Percentiles rank a stretch among this genome's conserved stretches.
Conservation (phyloP, 2,888 invertebrate genomes). For the Phasia obesa region DNA sequence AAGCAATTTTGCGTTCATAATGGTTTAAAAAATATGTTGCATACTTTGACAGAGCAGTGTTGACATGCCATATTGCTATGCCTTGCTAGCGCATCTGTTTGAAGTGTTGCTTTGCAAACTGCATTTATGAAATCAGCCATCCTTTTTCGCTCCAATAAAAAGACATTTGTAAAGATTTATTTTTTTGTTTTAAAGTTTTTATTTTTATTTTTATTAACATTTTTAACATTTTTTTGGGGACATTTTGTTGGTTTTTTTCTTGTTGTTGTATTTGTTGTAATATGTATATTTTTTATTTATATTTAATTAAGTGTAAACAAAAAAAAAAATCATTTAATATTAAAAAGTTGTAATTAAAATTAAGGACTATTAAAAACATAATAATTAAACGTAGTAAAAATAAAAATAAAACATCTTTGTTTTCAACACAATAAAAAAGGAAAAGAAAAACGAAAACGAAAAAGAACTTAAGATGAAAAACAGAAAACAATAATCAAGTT, state of each 20-base stretch:
- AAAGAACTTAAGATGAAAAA: conserved; percentile 26
- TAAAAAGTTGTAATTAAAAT: conserved; percentile 66
- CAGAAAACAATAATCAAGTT: background rate
- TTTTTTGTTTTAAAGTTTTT: conserved; percentile 69
- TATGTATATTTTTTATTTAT: conserved; percentile 66
- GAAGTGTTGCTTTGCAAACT: no score
- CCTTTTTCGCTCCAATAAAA: background rate
- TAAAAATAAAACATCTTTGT: conserved; percentile 44
- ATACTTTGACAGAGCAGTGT: no score
- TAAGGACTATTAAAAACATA: conserved; percentile 70
- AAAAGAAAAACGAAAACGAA: conserved; percentile 33
- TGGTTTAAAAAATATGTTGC: no score
- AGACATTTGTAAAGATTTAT: background rate
- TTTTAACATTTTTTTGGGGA: conserved; percentile 71
- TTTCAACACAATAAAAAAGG: conserved; percentile 50
- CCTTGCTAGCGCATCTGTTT: no score
- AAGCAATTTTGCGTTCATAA: no score
- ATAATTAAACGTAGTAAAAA: conserved; percentile 55
- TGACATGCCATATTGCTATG: no score
- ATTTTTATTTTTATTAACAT: conserved; percentile 69
- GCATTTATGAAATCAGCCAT: no score
- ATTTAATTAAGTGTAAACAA: conserved; percentile 65
- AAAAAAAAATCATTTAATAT: conserved; percentile 51
- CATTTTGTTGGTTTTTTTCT: conserved; percentile 56
- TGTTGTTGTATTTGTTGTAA: conserved; percentile 65